Evolutionary conservation across 2,113 vertebrate genomes (phyloP).

Genomic region (Tetrax tetrax): DNA sequence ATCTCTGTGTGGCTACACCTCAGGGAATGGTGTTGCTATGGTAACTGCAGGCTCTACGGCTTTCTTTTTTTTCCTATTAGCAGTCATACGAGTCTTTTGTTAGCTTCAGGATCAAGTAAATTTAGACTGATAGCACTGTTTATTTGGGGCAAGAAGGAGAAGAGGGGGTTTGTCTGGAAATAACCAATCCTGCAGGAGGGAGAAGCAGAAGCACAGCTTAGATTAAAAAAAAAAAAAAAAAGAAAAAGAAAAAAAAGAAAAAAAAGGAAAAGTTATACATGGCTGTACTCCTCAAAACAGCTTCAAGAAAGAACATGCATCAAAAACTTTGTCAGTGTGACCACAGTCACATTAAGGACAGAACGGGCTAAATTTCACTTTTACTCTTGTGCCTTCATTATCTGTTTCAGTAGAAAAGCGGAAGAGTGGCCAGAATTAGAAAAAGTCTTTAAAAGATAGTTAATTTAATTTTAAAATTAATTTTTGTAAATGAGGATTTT

Average conservation of each 20-base stretch:
- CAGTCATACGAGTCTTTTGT: constrained; percentile 26
- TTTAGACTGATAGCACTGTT: neutral
- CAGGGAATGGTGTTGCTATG: constrained; percentile 72
- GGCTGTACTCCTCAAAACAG: neutral
- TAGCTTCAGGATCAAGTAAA: constrained; percentile 3
- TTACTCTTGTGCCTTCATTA: neutral
- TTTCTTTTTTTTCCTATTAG: constrained; percentile 10
- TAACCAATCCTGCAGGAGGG: neutral
- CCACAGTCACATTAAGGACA: neutral
- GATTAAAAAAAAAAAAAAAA: neutral
- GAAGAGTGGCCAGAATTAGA: neutral
- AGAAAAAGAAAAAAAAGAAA: neutral
- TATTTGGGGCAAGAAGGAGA: neutral
- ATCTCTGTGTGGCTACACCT: constrained; percentile 50
- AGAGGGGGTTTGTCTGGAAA: neutral
- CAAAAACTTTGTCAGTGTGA: neutral
- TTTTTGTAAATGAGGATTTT: neutral
- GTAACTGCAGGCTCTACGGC: constrained; percentile 65
- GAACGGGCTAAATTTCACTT: neutral
- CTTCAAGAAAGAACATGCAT: neutral
- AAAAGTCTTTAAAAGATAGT: neutral
- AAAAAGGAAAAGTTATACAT: neutral
- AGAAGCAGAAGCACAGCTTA: neutral
- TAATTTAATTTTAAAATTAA: neutral
- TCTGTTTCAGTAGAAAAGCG: neutral